Base-by-base conservation (phyloP, 2,888 invertebrate genomes). In the Pandemis corylana region DNA sequence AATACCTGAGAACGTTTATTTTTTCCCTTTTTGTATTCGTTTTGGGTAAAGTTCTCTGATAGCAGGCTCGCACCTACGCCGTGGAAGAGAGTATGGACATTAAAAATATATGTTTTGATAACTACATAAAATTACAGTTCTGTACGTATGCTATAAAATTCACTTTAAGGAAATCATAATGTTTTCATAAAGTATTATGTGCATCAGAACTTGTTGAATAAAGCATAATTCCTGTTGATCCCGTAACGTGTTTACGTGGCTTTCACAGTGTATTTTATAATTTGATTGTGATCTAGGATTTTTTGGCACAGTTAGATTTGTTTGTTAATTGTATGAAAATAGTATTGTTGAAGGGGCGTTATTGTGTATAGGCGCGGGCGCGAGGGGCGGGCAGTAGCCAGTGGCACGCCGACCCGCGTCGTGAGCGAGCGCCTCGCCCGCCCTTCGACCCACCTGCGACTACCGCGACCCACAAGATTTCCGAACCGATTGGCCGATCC, bases 361-460 rank as follows among this genome's bases (percentile, higher is more conserved):
- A 61, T 72, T 72, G 70, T 76, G 69, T 74, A 63, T 72, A 67
- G 75, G 83, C 82, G 83, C 78, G 80, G 65, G 81, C 81, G 86
- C 84, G 86, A 82, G 80, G 82, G 81, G 78, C 78, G 77, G 82
- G 82, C 80, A 82, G 83, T 85, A 83, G 86, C 84, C 93, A 94
- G 94, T 93, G 90, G 85, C 84, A 84, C 82, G 82, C 80, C 80
- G 86, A 87, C 89, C 84, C 85, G 89, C 92, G 87, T 76, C 83
- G 85, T 81, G 91, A 85, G 72, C 84, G 85, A 91, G 88, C 90
- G 92, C 86, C 81, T 75, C 42, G 74, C 78, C 83, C 85, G 80
- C 82, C 80, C 82, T 80, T 80, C 80, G 83, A 84, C 82, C 82
- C 80, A 56, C 59, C 59, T 59, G 59, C 59, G 28, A 59, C 59